phyloP scores from a whole-genome alignment of 2,888 invertebrate genomes.

The Dugesia japonica region DNA sequence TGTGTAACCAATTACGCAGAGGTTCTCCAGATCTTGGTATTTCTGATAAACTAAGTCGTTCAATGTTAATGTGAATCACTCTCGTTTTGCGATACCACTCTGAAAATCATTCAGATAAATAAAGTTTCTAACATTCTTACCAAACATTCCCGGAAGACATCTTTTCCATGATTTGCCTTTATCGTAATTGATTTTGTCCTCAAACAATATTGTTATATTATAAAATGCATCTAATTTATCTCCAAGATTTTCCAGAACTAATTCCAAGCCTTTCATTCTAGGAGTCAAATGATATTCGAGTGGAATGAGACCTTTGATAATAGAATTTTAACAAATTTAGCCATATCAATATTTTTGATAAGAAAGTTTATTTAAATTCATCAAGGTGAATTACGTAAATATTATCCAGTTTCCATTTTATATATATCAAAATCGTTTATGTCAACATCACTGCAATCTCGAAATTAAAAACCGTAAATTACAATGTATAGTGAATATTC shows the following conservation, averaged over 20 bases:
- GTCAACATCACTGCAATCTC: too few relatives aligned
- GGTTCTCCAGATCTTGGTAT: slow-evolving; percentile 31
- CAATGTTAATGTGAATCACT: slow-evolving; percentile 32
- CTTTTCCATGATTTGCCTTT: background rate
- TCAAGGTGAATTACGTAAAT: background rate
- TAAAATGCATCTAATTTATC: slow-evolving; percentile 48
- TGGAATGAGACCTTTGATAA: slow-evolving; percentile 39
- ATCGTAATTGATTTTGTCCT: slow-evolving; percentile 36
- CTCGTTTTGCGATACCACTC: slow-evolving; percentile 21
- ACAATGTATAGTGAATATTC: too few relatives aligned
- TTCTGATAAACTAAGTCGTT: slow-evolving; percentile 32
- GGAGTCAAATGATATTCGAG: slow-evolving; percentile 48
- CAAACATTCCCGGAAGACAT: slow-evolving; percentile 26
- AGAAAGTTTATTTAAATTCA: background rate
- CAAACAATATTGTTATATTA: slow-evolving; percentile 50
- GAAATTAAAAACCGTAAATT: too few relatives aligned
- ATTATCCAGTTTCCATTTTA: background rate
- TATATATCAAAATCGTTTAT: too few relatives aligned
- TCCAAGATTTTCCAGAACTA: slow-evolving; percentile 39
- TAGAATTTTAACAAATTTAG: background rate
- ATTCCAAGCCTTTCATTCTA: slow-evolving; percentile 41
- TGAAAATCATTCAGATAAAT: background rate
- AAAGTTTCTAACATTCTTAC: background rate
- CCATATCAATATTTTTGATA: background rate
- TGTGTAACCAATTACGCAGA: slow-evolving; percentile 25